Evolutionary conservation across 2,888 invertebrate genomes (phyloP), one percentile per base, ranked within the genome.

Genomic region (Polia nebulosa): DNA sequence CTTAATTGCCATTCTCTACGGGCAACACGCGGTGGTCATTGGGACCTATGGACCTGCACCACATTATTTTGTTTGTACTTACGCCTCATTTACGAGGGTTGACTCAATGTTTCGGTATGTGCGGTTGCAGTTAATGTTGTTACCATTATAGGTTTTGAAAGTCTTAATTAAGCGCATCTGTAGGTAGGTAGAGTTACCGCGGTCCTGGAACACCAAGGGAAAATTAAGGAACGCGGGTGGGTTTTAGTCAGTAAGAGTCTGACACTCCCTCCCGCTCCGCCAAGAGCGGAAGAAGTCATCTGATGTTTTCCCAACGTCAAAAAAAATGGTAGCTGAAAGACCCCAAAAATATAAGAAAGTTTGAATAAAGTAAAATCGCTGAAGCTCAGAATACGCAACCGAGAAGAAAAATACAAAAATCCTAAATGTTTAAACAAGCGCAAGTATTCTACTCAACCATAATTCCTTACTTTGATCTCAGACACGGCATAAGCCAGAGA

Each of bases 1-100:
- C 94, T 94, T 95, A 95, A 95, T 95, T 95, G 94, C 90, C 87
- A 87, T 90, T 88, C 90, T 90, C 89, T 88, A 87, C 84, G 87
- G 82, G 85, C 81, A 84, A 81, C 84, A 80, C 78, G 84, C 87
- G 82, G 89, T 87, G 94, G 93, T 90, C 93, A 91, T 91, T 92
- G 88, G 83, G 90, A 89, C 91, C 91, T 86, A 87, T 83, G 87
- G 85, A 86, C 89, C 87, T 88, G 91, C 87, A 92, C 87, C 93
- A 88, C 88, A 94, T 94, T 94, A 94, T 94, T 94, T 93, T 87
- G 89, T 91, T 91, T 86, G 87, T 88, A n/a, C n/a, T n/a, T n/a
- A 87, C 86, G 90, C 85, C 87, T 90, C 91, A 91, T 93, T 94
- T 91, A 88, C 84, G 91, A 92, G 92, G 92, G 93, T 91, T 89